phyloP scores from a whole-genome alignment of 2,888 invertebrate species.

The Euzetes globulus region DNA sequence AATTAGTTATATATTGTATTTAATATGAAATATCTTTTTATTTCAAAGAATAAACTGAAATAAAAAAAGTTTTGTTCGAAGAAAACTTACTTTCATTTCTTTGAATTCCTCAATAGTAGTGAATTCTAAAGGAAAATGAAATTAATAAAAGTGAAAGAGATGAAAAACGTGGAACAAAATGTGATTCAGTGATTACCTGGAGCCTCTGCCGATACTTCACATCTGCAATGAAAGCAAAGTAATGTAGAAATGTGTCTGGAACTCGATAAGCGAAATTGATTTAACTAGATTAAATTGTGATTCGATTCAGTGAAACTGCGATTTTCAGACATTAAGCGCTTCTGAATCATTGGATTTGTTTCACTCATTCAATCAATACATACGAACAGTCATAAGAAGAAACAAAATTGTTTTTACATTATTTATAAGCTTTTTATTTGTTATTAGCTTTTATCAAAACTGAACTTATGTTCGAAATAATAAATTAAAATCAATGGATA shows the following conservation, averaged over 20 bases:
- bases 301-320: not conserved
- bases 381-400: not conserved
- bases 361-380: not conserved
- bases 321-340: not conserved
- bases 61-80: not conserved
- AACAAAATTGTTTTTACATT: not conserved
- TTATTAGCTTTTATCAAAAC: not conserved
- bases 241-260: not conserved
- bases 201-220: constrained; percentile 20
- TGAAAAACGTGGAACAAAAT: not conserved
- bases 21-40: not conserved
- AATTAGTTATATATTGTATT: not conserved
- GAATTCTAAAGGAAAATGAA: not conserved
- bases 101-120: constrained; percentile 26
- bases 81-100: constrained; percentile 26
- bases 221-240: not conserved
- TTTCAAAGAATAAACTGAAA: not conserved
- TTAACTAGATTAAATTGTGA: not conserved
- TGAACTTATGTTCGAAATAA: not conserved
- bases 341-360: not conserved
- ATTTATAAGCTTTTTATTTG: not conserved
- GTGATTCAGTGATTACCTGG: constrained; percentile 6
- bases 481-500: constrained; percentile 14
- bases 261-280: not conserved
- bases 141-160: not conserved